Conservation (phyloP, 2,113 vertebrate species). For the Noturus placidus region DNA sequence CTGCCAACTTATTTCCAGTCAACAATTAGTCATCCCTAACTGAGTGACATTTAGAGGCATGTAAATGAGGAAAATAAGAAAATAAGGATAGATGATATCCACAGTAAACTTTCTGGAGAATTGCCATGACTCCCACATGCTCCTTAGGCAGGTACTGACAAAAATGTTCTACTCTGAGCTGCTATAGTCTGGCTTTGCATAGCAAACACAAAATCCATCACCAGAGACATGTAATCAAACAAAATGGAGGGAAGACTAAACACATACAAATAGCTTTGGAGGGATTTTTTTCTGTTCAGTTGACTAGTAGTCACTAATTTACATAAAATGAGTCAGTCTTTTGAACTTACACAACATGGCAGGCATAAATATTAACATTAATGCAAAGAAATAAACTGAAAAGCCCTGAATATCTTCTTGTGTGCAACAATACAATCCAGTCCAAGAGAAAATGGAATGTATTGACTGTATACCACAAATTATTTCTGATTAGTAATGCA, state of each 20-base stretch:
- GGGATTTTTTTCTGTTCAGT: not conserved
- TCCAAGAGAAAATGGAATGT: not conserved
- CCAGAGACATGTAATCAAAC: slow-evolving; percentile 46
- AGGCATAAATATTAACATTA: not conserved
- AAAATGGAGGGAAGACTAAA: slow-evolving; percentile 22
- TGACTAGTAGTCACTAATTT: not conserved
- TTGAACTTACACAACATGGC: not conserved
- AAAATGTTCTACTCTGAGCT: slow-evolving; percentile 24
- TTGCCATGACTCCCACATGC: slow-evolving; percentile 49
- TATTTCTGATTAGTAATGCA: not conserved
- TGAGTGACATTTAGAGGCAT: slow-evolving; percentile 5
- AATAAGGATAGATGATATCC: slow-evolving; percentile 24
- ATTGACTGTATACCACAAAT: not conserved
- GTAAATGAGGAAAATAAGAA: slow-evolving; percentile 30
- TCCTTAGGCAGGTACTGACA: slow-evolving; percentile 48
- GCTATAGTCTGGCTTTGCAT: slow-evolving; percentile 44
- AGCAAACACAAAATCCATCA: slow-evolving; percentile 54
- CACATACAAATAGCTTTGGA: slow-evolving; percentile 17
- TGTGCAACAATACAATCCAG: not conserved
- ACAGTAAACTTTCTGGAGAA: slow-evolving; percentile 22
- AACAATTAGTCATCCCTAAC: slow-evolving; percentile 29
- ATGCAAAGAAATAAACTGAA: not conserved
- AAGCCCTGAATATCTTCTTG: not conserved
- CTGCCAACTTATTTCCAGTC: slow-evolving; percentile 30
- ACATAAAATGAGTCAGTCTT: not conserved